Evolutionary conservation across 2,888 invertebrate species (phyloP), one percentile per base, ranked within the genome.

Genomic region (Sphecodes monilicornis): DNA sequence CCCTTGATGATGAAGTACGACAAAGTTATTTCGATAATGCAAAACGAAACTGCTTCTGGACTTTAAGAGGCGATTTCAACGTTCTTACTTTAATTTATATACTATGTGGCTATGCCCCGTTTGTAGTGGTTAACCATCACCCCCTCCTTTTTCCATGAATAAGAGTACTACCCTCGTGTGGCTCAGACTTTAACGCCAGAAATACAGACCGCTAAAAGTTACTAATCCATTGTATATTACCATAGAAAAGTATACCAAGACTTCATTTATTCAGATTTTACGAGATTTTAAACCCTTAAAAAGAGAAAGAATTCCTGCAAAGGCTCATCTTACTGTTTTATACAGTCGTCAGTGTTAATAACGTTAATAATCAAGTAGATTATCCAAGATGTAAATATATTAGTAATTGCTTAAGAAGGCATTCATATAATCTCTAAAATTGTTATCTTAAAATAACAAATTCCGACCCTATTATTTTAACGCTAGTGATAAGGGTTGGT

Each of bases 21-120:
- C 60, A 60, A 60, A 60, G 60, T 60, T 60, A 60, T 60, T 60
- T 29, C 60, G 60, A 60, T 29, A 32, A 60, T 36, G 66, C 66
- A 22, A n/a, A 36, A 36, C 22, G 36, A 36, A 36, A 22, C 66
- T 11, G 66, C 36, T 66, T 32, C 22, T 36, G 22, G 66, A 39
- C 18, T 29, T 60, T 60, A 60, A n/a, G n/a, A 54, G 54, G n/a
- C 54, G n/a, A 54, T 54, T n/a, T n/a, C 11, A 54, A n/a, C n/a
- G 54, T 54, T 4, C 54, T 54, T 60, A 60, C 13, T 32, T 29
- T 60, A 32, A 29, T 29, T 26, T 29, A 60, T 26, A 60, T 60
- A 6, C 26, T 60, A 29, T 5, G 16, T 29, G 6, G 16, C 16
- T 26, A 16, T 29, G 13, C 3, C 57, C 10, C 57, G 60, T 60